phyloP scores from a whole-genome alignment of 2,888 invertebrate species.

The Volucella bombylans region DNA sequence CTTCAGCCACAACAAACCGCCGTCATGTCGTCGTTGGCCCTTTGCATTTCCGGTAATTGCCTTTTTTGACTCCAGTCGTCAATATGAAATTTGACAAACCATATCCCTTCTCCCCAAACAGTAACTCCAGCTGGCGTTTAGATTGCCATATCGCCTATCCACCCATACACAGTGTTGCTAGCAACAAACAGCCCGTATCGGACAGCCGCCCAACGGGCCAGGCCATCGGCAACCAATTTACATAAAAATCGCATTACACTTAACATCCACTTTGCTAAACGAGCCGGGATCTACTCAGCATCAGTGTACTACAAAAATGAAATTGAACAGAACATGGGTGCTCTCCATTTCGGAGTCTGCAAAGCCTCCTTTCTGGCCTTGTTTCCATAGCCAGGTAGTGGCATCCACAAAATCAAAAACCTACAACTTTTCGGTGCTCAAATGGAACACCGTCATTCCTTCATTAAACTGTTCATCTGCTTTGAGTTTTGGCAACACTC shows the following conservation, averaged over 20 bases:
- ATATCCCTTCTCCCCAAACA: slow-evolving; percentile 53
- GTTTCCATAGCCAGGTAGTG: not conserved
- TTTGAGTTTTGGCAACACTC: not conserved
- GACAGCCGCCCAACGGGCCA: slow-evolving; percentile 15
- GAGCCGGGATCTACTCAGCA: slow-evolving; percentile 77
- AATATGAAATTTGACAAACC: slow-evolving; percentile 66
- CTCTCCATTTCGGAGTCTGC: slow-evolving; percentile 42
- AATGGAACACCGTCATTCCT: slow-evolving; percentile 60
- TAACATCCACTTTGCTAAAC: slow-evolving; percentile 83
- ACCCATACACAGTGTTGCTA: slow-evolving; percentile 39
- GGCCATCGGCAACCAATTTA: slow-evolving; percentile 78
- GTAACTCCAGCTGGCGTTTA: slow-evolving; percentile 53
- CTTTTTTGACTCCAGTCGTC: slow-evolving; percentile 51
- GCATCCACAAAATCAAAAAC: slow-evolving; percentile 70
- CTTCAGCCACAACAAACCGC: slow-evolving; percentile 16
- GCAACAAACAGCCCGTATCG: slow-evolving; percentile 69
- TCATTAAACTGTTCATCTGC: slow-evolving; percentile 63
- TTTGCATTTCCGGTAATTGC: slow-evolving; percentile 70
- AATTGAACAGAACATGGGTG: slow-evolving; percentile 30
- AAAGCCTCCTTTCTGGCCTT: not conserved
- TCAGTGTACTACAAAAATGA: slow-evolving; percentile 1
- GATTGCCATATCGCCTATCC: not conserved
- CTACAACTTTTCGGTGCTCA: slow-evolving; percentile 46
- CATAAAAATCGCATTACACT: slow-evolving; percentile 83
- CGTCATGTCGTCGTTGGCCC: slow-evolving; percentile 55